These are phyloP conservation scores for Prorops nasuta DNA, from an alignment of 1,140 invertebrate genomes.

Conservation along the genomic window DNA sequence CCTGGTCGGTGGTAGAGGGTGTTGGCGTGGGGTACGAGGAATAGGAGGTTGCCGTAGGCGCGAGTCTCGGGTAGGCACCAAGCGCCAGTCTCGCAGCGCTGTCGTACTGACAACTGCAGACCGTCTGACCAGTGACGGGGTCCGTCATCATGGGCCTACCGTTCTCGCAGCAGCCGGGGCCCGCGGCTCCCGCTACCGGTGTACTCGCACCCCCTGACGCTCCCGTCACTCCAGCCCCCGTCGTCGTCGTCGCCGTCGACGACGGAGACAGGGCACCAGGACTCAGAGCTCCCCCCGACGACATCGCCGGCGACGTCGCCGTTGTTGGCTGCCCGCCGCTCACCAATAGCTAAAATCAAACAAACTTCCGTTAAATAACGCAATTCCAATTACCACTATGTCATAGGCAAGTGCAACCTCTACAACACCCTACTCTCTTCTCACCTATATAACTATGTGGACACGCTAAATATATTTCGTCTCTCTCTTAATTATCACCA, in stretches of 20 bases:
- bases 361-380: constrained; percentile 8
- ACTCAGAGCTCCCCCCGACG: constrained; percentile 66
- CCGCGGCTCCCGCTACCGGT: constrained; percentile 49
- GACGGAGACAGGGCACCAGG: constrained; percentile 70
- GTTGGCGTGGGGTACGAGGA: constrained; percentile 74
- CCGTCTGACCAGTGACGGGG: constrained; percentile 91
- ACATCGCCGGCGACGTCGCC: constrained; percentile 64
- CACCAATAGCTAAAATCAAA: constrained; percentile 68
- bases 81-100: constrained; percentile 71
- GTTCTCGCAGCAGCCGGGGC: constrained; percentile 84
- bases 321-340: constrained; percentile 68
- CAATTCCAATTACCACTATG: constrained; percentile 12
- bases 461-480: too few relatives aligned
- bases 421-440: too few relatives aligned
- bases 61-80: constrained; percentile 51
- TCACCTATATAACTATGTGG: too few relatives aligned
- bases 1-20: constrained; percentile 86
- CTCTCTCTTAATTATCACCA: too few relatives aligned
- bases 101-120: constrained; percentile 95
- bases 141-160: constrained; percentile 91
- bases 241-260: constrained; percentile 56
- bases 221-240: constrained; percentile 29
- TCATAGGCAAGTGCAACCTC: too few relatives aligned
- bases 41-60: constrained; percentile 59
- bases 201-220: constrained; percentile 45